These are phyloP conservation scores for Platycheirus albimanus DNA, from an alignment of 2,888 invertebrate species.

Conservation along the genomic window DNA sequence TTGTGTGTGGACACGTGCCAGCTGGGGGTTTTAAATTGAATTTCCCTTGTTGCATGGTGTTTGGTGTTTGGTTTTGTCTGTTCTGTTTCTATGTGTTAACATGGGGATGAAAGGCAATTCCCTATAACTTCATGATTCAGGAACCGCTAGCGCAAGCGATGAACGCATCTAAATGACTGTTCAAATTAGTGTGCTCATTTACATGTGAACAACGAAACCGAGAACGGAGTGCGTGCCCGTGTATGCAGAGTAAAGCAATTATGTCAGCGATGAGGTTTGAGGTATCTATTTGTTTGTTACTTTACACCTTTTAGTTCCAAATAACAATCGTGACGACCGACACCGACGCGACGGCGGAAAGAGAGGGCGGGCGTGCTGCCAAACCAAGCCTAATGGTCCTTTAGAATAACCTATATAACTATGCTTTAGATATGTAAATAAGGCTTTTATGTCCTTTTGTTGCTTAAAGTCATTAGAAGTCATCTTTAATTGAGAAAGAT, in stretches of 20 bases:
- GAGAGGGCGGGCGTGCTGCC: not conserved
- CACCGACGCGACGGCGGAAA: not conserved
- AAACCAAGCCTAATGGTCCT: constrained; percentile 53
- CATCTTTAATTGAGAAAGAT: constrained; percentile 57
- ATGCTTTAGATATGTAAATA: constrained; percentile 57
- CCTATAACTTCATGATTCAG: constrained; percentile 15
- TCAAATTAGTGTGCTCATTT: constrained; percentile 70
- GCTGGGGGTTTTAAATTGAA: constrained; percentile 83
- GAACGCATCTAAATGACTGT: constrained; percentile 69
- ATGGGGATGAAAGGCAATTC: constrained; percentile 55
- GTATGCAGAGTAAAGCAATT: constrained; percentile 51
- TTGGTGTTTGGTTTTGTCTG: constrained; percentile 30
- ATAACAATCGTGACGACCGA: no score
- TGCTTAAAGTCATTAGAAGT: constrained; percentile 55
- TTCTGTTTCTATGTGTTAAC: constrained; percentile 8
- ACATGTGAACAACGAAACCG: constrained; percentile 33
- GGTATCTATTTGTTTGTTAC: constrained; percentile 71
- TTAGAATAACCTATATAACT: constrained; percentile 34
- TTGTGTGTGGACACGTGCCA: constrained; percentile 81
- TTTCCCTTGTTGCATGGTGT: constrained; percentile 77
- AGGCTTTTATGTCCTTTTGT: constrained; percentile 55
- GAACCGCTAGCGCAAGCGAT: not conserved
- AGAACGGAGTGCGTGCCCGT: constrained; percentile 41
- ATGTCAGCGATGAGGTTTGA: constrained; percentile 64
- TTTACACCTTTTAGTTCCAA: constrained; percentile 71